Evolutionary conservation across 1,140 invertebrate genomes (phyloP).

Genomic region (Pomphorhynchus laevis): DNA sequence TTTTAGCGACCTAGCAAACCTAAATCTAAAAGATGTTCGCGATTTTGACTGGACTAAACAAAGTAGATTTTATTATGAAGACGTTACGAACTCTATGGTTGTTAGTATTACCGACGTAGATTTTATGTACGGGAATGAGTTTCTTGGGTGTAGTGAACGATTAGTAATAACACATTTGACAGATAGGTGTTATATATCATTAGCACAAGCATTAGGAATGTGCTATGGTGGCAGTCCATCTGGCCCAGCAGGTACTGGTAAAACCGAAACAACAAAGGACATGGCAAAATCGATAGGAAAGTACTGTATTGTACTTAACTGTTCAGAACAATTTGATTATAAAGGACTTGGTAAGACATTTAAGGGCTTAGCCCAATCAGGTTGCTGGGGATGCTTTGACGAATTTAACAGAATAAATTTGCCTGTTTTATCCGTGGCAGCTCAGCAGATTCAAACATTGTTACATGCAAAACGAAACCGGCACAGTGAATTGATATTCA

Average conservation of each 20-base stretch:
- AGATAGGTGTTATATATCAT: conserved; percentile 75
- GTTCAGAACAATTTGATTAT: conserved; percentile 93
- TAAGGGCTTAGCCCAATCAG: conserved; percentile 21
- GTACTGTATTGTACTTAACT: conserved; percentile 88
- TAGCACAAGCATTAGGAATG: conserved; percentile 66
- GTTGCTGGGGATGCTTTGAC: conserved; percentile 22
- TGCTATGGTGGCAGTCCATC: conserved; percentile 72
- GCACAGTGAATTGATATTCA: background rate
- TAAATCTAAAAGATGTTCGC: conserved; percentile 22
- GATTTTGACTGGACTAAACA: conserved; percentile 93
- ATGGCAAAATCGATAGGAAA: conserved; percentile 87
- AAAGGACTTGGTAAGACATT: conserved; percentile 30
- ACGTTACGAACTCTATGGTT: conserved; percentile 53
- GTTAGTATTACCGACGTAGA: conserved; percentile 69
- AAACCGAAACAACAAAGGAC: conserved; percentile 81
- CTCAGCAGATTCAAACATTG: conserved; percentile 17
- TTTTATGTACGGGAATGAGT: conserved; percentile 77
- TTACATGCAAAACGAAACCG: background rate
- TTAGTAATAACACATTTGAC: conserved; percentile 72
- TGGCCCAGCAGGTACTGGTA: conserved; percentile 68
- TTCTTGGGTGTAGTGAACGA: conserved; percentile 66
- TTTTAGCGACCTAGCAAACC: conserved; percentile 50
- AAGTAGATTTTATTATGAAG: conserved; percentile 73
- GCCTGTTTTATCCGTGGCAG: conserved; percentile 21
- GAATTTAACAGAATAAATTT: conserved; percentile 22